Percentiles rank a stretch among this genome's conserved stretches.
phyloP scores from a whole-genome alignment of 2,113 vertebrate genomes.

The Nesogale talazaci region DNA sequence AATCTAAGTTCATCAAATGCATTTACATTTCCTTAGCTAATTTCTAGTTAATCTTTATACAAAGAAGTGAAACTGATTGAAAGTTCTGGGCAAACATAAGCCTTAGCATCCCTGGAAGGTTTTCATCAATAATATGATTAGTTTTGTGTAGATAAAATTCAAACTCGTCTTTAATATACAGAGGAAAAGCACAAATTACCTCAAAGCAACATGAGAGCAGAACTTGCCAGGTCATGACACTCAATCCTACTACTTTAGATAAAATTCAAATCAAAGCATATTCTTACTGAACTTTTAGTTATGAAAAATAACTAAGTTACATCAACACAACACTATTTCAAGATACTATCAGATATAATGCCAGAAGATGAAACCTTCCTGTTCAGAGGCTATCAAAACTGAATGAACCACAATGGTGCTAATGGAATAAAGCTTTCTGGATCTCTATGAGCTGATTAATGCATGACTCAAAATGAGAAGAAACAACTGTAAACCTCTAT shows the following conservation, averaged over 20 bases:
- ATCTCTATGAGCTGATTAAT: too few relatives aligned
- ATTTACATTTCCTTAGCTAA: slow-evolving; percentile 37
- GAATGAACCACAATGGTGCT: too few relatives aligned
- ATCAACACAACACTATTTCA: slow-evolving; percentile 27
- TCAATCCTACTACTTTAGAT: slow-evolving; percentile 1
- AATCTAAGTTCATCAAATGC: slow-evolving; percentile 32
- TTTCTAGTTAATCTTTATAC: slow-evolving; percentile 36
- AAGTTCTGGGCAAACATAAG: slow-evolving; percentile 36
- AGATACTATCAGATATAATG: too few relatives aligned
- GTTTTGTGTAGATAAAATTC: slow-evolving; percentile 18
- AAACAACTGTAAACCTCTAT: too few relatives aligned
- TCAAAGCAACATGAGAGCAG: slow-evolving; percentile 4
- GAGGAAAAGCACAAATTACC: slow-evolving; percentile 29
- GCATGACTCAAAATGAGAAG: too few relatives aligned
- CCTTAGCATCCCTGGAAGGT: background rate
- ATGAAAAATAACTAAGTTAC: background rate
- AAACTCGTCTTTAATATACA: slow-evolving; percentile 17
- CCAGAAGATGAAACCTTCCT: too few relatives aligned
- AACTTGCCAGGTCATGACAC: background rate
- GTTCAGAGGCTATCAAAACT: too few relatives aligned
- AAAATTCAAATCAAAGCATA: slow-evolving; percentile 39
- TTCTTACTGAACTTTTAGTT: background rate
- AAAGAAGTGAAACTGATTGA: slow-evolving; percentile 10
- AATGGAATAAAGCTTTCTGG: too few relatives aligned
- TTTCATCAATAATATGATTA: slow-evolving; percentile 17